Evolutionary conservation across 1,140 invertebrate genomes (phyloP).

Genomic region (Dryas iulia): DNA sequence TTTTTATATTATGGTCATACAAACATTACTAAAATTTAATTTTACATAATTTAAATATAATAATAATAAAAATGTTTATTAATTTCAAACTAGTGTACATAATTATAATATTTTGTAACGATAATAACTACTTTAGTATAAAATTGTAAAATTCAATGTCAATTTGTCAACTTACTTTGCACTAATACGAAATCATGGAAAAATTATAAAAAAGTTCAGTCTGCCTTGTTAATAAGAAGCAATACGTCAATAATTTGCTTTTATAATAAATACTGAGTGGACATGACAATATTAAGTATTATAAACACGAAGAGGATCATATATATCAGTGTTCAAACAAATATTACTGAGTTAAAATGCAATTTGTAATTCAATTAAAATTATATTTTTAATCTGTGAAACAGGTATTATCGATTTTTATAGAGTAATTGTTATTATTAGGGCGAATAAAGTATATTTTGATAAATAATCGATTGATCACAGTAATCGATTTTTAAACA

Average conservation of each 20-base stretch:
- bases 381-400: background rate
- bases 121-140: too few species aligned
- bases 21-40: background rate
- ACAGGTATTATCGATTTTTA: background rate
- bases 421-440: background rate
- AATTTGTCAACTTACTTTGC: background rate
- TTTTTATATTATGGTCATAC: background rate
- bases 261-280: slow-evolving; percentile 11
- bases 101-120: too few species aligned
- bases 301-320: background rate
- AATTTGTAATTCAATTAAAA: background rate
- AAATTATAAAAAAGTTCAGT: slow-evolving; percentile 16
- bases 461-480: too few species aligned
- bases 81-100: too few species aligned
- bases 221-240: slow-evolving; percentile 20
- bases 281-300: slow-evolving; percentile 16
- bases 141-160: background rate
- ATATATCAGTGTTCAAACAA: background rate
- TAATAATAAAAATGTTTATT: too few species aligned
- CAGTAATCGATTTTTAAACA: too few species aligned
- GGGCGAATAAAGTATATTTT: too few species aligned
- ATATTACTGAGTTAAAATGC: background rate
- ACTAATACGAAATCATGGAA: background rate
- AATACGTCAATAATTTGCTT: slow-evolving; percentile 10
- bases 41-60: too few species aligned